Conservation (phyloP, 1,140 invertebrate genomes). For the Brachionus sp. region DNA sequence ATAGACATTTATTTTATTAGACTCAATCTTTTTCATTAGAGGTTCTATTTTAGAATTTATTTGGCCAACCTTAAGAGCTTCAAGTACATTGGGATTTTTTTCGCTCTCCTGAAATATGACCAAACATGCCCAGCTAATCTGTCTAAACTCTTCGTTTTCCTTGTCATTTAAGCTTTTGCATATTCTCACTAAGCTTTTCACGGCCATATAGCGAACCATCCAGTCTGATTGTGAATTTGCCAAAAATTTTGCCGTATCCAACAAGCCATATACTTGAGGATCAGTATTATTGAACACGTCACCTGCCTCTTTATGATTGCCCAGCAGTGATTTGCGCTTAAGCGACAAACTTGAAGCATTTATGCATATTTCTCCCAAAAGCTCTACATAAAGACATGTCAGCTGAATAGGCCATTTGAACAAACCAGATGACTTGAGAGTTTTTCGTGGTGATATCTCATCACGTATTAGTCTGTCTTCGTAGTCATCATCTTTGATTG, state of each 20-base stretch:
- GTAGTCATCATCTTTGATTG: slow-evolving; percentile 47
- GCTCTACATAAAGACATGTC: slow-evolving; percentile 7
- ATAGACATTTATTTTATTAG: not conserved
- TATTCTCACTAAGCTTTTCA: slow-evolving; percentile 56
- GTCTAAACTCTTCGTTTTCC: slow-evolving; percentile 52
- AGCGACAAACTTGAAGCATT: not conserved
- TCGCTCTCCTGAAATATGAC: slow-evolving; percentile 53
- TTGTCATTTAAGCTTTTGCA: slow-evolving; percentile 51
- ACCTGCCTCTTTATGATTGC: not conserved
- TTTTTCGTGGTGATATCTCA: slow-evolving; percentile 6
- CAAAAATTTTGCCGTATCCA: not conserved
- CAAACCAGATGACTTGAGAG: not conserved
- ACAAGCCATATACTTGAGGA: not conserved
- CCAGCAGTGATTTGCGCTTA: not conserved
- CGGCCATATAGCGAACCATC: slow-evolving; percentile 56
- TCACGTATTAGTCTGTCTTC: not conserved
- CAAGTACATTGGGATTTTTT: slow-evolving; percentile 55
- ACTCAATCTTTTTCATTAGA: not conserved
- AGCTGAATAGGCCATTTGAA: not conserved
- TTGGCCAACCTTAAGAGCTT: slow-evolving; percentile 58
- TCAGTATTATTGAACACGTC: not conserved
- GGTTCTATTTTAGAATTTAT: slow-evolving; percentile 48
- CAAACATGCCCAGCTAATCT: slow-evolving; percentile 54
- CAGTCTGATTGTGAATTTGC: slow-evolving; percentile 47
- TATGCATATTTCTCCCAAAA: not conserved